Base-by-base conservation (phyloP, 2,888 invertebrate species). In the Drosophila vallismaia region DNA sequence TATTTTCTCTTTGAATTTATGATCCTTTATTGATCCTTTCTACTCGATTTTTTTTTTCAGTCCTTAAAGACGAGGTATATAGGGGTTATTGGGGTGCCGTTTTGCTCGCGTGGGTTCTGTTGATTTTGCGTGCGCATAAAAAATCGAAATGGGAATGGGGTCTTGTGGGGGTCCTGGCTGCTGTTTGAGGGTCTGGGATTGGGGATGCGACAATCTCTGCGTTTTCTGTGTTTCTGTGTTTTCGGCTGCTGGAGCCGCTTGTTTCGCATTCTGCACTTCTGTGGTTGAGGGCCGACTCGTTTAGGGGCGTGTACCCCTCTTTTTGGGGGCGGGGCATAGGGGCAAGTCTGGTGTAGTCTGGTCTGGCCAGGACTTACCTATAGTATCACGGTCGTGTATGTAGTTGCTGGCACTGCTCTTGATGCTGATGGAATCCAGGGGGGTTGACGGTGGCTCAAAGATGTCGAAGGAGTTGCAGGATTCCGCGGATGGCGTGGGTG, bases 321-420 rank as follows among this genome's bases (percentile, higher is more conserved):
- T 62, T 62, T 48, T 12, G 52, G 56, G 31, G 26, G 14, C 10
- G 12, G 28, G 24, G 28, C 28, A 28, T 28, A 28, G 28, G 28
- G 28, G 28, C 28, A 28, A 28, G 28, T 28, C 5, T 4, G 28
- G 6, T n/a, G n/a, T n/a, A n/a, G n/a, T 28, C 5, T 28, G 28
- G 4, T 3, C n/a, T 36, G 36, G 10, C 36, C 36, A n/a, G 7
- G 12, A 83, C 88, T 88, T 67, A 84, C 83, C 83, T 54, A 68
- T 48, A 33, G 63, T 60, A 74, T 88, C 84, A 53, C 73, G 86
- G 83, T 83, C 82, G 42, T 83, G 46, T 28, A 87, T 67, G 31
- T 86, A 86, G 31, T 46, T 83, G 71, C 83, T 88, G 69, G 76
- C 88, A 60, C 81, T 88, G 74, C 88, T 83, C 49, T 83, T 83